Evolutionary conservation across 2,888 invertebrate species (phyloP).

Genomic region (Bedellia somnulentella): DNA sequence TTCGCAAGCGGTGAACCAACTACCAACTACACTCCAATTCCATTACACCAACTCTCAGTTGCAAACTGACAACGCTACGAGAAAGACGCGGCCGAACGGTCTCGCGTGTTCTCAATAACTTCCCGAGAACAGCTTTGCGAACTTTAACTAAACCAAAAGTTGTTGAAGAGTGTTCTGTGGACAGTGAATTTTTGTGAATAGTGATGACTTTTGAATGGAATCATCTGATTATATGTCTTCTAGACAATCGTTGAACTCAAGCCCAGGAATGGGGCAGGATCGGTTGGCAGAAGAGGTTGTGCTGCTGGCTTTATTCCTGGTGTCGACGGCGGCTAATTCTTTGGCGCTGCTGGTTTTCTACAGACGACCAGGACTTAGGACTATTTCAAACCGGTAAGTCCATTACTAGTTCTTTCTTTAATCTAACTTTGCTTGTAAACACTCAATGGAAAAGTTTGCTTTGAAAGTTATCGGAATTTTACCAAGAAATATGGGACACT

Average conservation of each 20-base stretch:
- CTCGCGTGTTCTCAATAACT: constrained; percentile 52
- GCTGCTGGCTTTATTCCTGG: constrained; percentile 58
- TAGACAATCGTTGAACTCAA: constrained; percentile 48
- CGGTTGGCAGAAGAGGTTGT: constrained; percentile 50
- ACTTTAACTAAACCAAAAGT: neutral
- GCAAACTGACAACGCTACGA: constrained; percentile 42
- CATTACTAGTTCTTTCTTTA: constrained; percentile 5
- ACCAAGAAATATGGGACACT: no score
- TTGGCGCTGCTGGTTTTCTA: constrained; percentile 75
- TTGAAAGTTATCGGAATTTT: no score
- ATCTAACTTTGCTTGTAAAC: no score
- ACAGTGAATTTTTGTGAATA: constrained; percentile 18
- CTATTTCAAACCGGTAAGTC: constrained; percentile 76
- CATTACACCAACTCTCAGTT: no score
- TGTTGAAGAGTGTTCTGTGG: neutral
- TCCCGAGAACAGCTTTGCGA: constrained; percentile 22
- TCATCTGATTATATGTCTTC: constrained; percentile 34
- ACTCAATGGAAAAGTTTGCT: no score
- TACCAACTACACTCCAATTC: no score
- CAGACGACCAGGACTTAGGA: constrained; percentile 70
- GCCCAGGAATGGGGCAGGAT: no score
- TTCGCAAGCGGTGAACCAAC: no score
- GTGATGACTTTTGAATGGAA: constrained; percentile 53
- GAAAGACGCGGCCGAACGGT: constrained; percentile 50
- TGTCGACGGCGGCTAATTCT: constrained; percentile 72